Evolutionary conservation across 2,797 vertebrate genomes (phyloP), one percentile per base, ranked within the genome.

Genomic region (Oreonectes daqikongensis): DNA sequence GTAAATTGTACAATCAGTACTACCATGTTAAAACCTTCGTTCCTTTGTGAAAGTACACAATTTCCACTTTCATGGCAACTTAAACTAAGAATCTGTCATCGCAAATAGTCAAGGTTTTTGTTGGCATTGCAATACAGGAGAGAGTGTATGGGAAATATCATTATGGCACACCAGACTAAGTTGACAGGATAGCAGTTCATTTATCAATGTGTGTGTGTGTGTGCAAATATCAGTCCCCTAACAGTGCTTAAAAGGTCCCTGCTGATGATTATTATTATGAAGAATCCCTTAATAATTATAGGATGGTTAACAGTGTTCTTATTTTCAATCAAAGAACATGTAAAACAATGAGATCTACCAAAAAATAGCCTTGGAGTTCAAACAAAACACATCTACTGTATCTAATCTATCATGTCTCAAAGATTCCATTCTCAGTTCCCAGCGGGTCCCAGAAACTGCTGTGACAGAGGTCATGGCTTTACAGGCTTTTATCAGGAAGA

Each of bases 351-450:
- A n/a, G 26, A 38, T 61, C 42, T 28, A 48, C 38, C 4, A 3
- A 38, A 44, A n/a, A 52, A 70, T 12, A 55, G 10, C 52, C 10
- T 17, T 59, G 40, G 2, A 8, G 4, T 46, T 48, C 52, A 64
- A 65, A 18, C 14, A n/a, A 20, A 20, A 9, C 14, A 65, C 10
- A 78, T 66, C 4, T 22, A n/a, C n/a, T n/a, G n/a, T n/a, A n/a
- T n/a, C n/a, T n/a, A n/a, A 48, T 69, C 57, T 7, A 48, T 44
- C 22, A 12, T 50, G 38, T 72, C 15, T 74, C 5, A 78, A 12
- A 44, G 52, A 72, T 52, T 77, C 74, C 35, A 18, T 66, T 67
- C n/a, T 42, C 10, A 61, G 48, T 69, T 75, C 64, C 78, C 78
- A 78, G 44, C 42, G 69, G 75, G 77, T 68, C 77, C 80, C 66